These are phyloP conservation scores for Conus betulinus DNA, from an alignment of 1,140 invertebrate genomes.

Conservation along the genomic window DNA sequence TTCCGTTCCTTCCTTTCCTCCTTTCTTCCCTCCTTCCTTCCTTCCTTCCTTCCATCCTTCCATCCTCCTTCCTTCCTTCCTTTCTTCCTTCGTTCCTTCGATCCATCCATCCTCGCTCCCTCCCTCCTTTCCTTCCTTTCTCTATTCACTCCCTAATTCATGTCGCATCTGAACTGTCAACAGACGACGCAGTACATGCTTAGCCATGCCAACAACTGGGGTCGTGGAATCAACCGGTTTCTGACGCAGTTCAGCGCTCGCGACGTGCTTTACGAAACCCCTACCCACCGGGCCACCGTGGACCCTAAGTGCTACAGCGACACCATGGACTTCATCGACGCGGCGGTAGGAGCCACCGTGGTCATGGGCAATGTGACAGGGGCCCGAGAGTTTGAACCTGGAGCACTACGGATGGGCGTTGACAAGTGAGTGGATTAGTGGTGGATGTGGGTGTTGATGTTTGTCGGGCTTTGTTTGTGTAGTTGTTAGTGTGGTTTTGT, in stretches of 20 bases:
- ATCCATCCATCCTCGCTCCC: no score
- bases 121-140: background rate
- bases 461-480: background rate
- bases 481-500: no score
- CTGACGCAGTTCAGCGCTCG: slow-evolving; percentile 35
- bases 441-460: no score
- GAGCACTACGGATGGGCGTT: slow-evolving; percentile 38
- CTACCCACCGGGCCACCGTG: background rate
- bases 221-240: slow-evolving; percentile 20
- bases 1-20: background rate
- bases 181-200: slow-evolving; percentile 7
- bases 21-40: background rate
- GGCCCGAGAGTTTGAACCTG: background rate
- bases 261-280: slow-evolving; percentile 27
- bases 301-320: slow-evolving; percentile 47
- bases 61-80: background rate
- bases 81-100: no score
- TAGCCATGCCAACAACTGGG: background rate
- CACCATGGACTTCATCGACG: slow-evolving; percentile 49
- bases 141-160: background rate
- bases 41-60: background rate
- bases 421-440: slow-evolving; percentile 37
- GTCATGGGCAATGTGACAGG: background rate
- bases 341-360: slow-evolving; percentile 27
- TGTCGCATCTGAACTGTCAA: background rate